phyloP scores from a whole-genome alignment of 2,888 invertebrate species.

The Lycocerus yunnanus region DNA sequence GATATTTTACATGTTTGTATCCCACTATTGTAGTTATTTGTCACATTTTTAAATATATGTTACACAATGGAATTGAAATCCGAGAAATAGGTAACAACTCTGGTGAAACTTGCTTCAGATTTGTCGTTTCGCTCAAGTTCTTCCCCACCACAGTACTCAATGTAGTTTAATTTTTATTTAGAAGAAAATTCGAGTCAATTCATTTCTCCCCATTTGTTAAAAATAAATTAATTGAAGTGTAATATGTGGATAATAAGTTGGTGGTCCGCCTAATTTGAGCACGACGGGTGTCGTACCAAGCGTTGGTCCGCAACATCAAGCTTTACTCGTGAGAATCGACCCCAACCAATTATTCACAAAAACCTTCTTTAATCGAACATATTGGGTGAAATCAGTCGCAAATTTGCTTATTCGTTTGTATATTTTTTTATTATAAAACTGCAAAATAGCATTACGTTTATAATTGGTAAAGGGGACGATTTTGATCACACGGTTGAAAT shows the following conservation, averaged over 20 bases:
- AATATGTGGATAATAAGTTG: constrained; percentile 46
- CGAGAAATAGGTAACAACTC: constrained; percentile 5
- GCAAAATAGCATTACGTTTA: constrained; percentile 15
- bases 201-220: constrained; percentile 5
- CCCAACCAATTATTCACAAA: constrained; percentile 36
- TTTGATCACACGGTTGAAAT: neutral
- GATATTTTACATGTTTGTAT: constrained; percentile 35
- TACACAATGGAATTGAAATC: constrained; percentile 3
- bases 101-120: neutral
- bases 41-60: constrained; percentile 19
- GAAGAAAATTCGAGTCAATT: neutral
- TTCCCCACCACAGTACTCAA: neutral
- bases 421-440: constrained; percentile 24
- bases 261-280: constrained; percentile 45
- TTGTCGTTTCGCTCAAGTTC: neutral
- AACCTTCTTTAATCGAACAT: constrained; percentile 34
- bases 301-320: constrained; percentile 51
- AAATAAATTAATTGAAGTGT: constrained; percentile 48
- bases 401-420: constrained; percentile 23
- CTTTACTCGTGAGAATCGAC: constrained; percentile 50
- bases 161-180: neutral
- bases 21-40: constrained; percentile 23
- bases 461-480: neutral
- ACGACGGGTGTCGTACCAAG: constrained; percentile 47
- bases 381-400: constrained; percentile 34